Conservation (phyloP, 2,797 vertebrate genomes). For the Urophycis tenuis region DNA sequence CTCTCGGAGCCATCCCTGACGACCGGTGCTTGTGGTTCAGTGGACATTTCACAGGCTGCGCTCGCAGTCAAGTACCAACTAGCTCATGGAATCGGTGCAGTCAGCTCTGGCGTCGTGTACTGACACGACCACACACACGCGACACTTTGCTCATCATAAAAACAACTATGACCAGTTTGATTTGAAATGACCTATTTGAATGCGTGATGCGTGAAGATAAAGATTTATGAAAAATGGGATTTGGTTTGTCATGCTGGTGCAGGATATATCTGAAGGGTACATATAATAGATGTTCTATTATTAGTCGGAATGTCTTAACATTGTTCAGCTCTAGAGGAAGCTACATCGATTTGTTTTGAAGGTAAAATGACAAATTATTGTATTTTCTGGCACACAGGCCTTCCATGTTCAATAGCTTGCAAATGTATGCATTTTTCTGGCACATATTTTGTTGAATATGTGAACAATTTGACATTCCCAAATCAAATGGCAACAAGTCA, state of each 20-base stretch:
- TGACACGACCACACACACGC: slow-evolving; percentile 45
- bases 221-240: not conserved
- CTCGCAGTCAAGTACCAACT: slow-evolving; percentile 17
- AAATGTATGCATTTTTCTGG: not conserved
- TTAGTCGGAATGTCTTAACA: not conserved
- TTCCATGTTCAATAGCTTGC: not conserved
- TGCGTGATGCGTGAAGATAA: too few relatives aligned
- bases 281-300: not conserved
- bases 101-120: slow-evolving; percentile 24
- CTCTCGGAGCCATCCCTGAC: not conserved
- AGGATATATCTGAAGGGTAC: not conserved
- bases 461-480: not conserved
- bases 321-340: not conserved
- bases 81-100: slow-evolving; percentile 9
- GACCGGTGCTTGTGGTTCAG: slow-evolving; percentile 37
- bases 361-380: not conserved
- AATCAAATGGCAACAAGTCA: not conserved
- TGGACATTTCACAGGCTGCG: slow-evolving; percentile 47
- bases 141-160: slow-evolving; percentile 23
- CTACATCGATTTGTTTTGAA: not conserved
- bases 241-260: not conserved
- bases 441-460: not conserved
- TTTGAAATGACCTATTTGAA: too few relatives aligned
- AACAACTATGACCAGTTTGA: slow-evolving; percentile 6
- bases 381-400: not conserved